phyloP scores from a whole-genome alignment of 2,888 invertebrate genomes.

The Acleris holmiana region DNA sequence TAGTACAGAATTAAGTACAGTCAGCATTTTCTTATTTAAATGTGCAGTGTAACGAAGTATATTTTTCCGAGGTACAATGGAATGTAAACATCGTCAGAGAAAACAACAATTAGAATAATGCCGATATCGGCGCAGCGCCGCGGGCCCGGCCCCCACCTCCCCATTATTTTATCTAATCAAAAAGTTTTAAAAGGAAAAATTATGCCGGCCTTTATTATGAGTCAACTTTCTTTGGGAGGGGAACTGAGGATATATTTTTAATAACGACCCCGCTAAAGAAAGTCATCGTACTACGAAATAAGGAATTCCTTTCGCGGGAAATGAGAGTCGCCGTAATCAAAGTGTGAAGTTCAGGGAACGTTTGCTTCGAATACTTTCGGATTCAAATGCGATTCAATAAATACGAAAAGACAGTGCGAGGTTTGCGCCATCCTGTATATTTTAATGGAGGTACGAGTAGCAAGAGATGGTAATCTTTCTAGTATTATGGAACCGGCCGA shows the following conservation, averaged over 20 bases:
- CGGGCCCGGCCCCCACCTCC: constrained; percentile 74
- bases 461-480: neutral
- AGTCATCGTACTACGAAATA: constrained; percentile 60
- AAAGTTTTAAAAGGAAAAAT: constrained; percentile 86
- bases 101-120: constrained; percentile 82
- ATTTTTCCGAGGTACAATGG: constrained; percentile 67
- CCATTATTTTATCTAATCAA: constrained; percentile 85
- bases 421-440: neutral
- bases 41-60: constrained; percentile 53
- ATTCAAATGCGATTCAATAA: constrained; percentile 29
- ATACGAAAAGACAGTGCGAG: constrained; percentile 6
- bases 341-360: constrained; percentile 55
- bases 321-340: constrained; percentile 56
- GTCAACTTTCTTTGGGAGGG: constrained; percentile 81
- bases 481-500: no score
- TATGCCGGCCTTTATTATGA: constrained; percentile 84
- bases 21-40: constrained; percentile 22
- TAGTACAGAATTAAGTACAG: no score
- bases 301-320: constrained; percentile 54
- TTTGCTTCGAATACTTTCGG: constrained; percentile 36
- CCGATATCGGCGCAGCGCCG: constrained; percentile 78
- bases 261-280: constrained; percentile 78
- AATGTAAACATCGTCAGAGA: constrained; percentile 72
- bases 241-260: constrained; percentile 80
- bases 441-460: no score